These are phyloP conservation scores for Drosophila yooni DNA, from an alignment of 2,888 invertebrate genomes.

Conservation along the genomic window DNA sequence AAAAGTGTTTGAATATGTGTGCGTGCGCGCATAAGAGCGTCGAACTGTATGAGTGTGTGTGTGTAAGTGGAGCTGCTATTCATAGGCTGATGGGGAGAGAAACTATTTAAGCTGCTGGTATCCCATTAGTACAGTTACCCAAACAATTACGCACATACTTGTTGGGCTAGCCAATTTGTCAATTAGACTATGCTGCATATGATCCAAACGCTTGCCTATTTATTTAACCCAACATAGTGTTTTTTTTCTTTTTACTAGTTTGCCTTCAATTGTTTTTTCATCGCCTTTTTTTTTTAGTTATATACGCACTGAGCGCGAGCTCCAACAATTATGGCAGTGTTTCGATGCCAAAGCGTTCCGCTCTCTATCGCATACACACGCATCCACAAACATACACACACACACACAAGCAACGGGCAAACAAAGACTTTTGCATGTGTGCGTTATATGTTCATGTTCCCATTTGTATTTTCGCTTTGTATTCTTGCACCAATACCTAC, in stretches of 20 bases:
- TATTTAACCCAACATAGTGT: slow-evolving; percentile 8
- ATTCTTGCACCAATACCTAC: slow-evolving; percentile 55
- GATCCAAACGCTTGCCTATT: slow-evolving; percentile 8
- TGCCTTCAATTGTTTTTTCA: slow-evolving; percentile 38
- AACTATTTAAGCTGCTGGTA: slow-evolving; percentile 54
- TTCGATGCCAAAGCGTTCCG: slow-evolving; percentile 42
- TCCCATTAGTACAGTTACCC: slow-evolving; percentile 50
- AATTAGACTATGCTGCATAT: slow-evolving; percentile 8
- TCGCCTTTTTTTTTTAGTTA: slow-evolving; percentile 25
- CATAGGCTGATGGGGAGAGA: slow-evolving; percentile 50
- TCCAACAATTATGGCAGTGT: slow-evolving; percentile 41
- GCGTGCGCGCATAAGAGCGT: slow-evolving; percentile 18
- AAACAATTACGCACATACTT: slow-evolving; percentile 37
- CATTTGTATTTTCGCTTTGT: slow-evolving; percentile 68
- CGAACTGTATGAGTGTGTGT: slow-evolving; percentile 2
- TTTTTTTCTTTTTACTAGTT: slow-evolving; percentile 12
- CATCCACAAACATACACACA: slow-evolving; percentile 11
- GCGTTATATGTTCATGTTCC: slow-evolving; percentile 68
- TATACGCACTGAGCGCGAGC: slow-evolving; percentile 8
- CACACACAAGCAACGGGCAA: slow-evolving; percentile 47
- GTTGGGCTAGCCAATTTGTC: slow-evolving; percentile 42
- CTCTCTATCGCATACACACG: slow-evolving; percentile 20
- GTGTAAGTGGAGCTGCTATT: slow-evolving; percentile 54
- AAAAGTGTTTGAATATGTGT: slow-evolving; percentile 11
- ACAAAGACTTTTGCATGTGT: slow-evolving; percentile 65